Conservation (phyloP, 2,113 vertebrate species). For the Taxidea taxus region DNA sequence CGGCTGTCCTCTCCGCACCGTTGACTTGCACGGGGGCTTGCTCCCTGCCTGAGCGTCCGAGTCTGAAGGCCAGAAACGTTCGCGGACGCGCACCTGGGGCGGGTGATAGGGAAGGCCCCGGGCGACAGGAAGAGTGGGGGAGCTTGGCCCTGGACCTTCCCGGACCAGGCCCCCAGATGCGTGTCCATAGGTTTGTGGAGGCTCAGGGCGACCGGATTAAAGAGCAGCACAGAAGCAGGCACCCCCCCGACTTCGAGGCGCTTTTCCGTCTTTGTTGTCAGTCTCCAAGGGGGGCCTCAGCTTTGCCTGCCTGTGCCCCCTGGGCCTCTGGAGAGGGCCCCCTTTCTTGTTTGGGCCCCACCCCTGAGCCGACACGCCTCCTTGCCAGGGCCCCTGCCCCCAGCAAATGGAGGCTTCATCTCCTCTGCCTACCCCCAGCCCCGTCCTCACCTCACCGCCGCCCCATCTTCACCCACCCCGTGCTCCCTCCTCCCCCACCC, state of each 20-base stretch:
- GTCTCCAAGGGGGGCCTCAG: background rate
- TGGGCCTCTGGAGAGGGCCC: background rate
- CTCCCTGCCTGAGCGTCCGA: rapidly evolving
- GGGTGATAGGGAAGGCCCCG: background rate
- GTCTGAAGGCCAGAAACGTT: background rate
- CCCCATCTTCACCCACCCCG: background rate
- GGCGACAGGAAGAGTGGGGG: background rate
- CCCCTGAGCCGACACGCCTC: background rate
- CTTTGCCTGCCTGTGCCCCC: too few species aligned
- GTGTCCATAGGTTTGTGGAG: rapidly evolving
- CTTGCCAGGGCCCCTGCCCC: background rate
- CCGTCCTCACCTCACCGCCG: background rate
- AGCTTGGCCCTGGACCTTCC: background rate
- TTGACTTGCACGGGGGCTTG: rapidly evolving
- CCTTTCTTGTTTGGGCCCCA: background rate
- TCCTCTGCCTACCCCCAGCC: background rate
- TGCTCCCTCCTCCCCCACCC: background rate
- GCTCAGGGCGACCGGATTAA: background rate
- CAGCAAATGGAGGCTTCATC: background rate
- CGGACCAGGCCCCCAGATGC: background rate
- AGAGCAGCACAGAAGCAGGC: too few species aligned
- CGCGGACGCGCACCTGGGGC: rapidly evolving
- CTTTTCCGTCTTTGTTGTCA: background rate
- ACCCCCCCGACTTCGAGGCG: too few species aligned
- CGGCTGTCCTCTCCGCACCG: rapidly evolving